Evolutionary conservation across 2,113 vertebrate species (phyloP), one percentile per base, ranked within the genome.

Genomic region (Lepus americanus): DNA sequence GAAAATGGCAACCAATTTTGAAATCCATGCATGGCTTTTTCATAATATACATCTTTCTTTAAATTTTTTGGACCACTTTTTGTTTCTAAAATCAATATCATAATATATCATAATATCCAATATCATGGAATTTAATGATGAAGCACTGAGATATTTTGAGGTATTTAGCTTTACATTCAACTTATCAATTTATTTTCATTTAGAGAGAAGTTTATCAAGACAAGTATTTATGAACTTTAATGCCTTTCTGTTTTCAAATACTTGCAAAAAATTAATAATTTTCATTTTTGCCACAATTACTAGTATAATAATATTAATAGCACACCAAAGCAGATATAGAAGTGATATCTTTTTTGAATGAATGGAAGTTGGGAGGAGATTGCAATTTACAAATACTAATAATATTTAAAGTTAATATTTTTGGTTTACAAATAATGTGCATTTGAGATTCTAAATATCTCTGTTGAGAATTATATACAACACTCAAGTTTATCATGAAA

Each of bases 161-260:
- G 23, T 14, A 72, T 51, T 6, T 22, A 61, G 12, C 22, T 31
- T 31, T 31, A 61, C 39, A 77, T 3, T 63, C 63, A 61, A 22
- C 19, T 61, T 66, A 13, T 53, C 5, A 77, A 27, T 49, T 51
- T 79, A 63, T 69, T 44, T 51, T 3, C 2, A 11, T 5, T 88
- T 74, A 84, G 25, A 49, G 77, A 84, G 79, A 80, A 80, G 90
- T 94, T 90, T n/a, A 89, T 85, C 36, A 67, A 39, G 25, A 74
- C 6, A 79, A 67, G 36, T 23, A 6, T 64, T 92, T 74, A 4
- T 61, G 12, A 80, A 73, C 63, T 77, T 82, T 13, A 66, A 44
- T 33, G n/a, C 3, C 13, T 78, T 73, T 53, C 70, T n/a, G 7
- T 3, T 90, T 63, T 90, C 27, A 6, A 77, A 63, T 61, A 33